A percentile compares a stretch with the other conserved stretches of the same genome.
Conservation (phyloP, 2,797 vertebrate genomes). For the Phylloscopus collybita region DNA sequence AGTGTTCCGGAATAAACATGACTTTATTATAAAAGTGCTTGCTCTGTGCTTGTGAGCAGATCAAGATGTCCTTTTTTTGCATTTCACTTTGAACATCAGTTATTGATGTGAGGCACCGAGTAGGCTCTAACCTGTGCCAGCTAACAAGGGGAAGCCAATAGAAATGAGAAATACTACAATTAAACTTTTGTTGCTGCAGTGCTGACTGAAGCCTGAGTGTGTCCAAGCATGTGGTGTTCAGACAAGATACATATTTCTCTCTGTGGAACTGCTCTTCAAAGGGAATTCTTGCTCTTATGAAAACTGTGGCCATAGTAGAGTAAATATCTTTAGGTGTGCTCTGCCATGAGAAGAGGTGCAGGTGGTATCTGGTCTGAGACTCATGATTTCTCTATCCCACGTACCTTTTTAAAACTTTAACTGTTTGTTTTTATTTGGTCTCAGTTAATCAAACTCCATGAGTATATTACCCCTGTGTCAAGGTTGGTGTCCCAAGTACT, state of each 20-base stretch:
- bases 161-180: not conserved
- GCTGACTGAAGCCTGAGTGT: not conserved
- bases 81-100: not conserved
- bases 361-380: not conserved
- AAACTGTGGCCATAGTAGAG: not conserved
- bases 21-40: not conserved
- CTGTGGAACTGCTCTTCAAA: not conserved
- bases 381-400: rapidly evolving
- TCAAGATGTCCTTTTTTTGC: not conserved
- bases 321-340: not conserved
- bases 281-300: not conserved
- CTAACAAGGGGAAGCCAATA: not conserved
- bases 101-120: not conserved
- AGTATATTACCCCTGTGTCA: not conserved
- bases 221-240: not conserved
- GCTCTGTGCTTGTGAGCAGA: slow-evolving; percentile 12
- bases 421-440: not conserved
- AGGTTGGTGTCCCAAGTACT: not conserved
- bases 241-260: not conserved
- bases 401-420: not conserved
- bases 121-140: not conserved
- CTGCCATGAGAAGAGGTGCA: not conserved
- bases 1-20: not conserved
- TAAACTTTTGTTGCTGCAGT: not conserved
- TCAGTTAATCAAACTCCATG: not conserved